These are phyloP conservation scores for Pongo pygmaeus DNA, from an alignment of 2,113 vertebrate genomes.

Conservation along the genomic window DNA sequence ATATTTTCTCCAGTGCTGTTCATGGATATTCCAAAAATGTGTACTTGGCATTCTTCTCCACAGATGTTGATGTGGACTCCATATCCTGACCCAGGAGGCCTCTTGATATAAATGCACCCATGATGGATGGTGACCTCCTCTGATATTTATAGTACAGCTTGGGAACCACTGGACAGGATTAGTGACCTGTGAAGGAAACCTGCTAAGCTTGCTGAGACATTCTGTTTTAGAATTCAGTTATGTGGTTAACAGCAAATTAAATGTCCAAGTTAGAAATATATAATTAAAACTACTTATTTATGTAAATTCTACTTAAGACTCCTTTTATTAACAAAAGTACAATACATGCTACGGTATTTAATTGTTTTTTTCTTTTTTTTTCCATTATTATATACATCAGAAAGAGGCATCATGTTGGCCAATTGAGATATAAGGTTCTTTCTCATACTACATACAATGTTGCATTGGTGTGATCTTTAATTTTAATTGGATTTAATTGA, in stretches of 20 bases:
- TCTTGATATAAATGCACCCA: background rate
- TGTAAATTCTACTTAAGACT: background rate
- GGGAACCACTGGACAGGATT: background rate
- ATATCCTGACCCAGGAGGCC: background rate
- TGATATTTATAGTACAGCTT: slow-evolving; percentile 48
- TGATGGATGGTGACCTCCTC: slow-evolving; percentile 57
- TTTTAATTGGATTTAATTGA: background rate
- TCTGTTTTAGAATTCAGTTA: slow-evolving; percentile 44
- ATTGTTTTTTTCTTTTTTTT: background rate
- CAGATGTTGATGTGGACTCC: slow-evolving; percentile 40
- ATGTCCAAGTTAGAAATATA: background rate
- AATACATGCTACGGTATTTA: background rate
- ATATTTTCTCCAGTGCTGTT: background rate
- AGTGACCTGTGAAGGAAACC: slow-evolving; percentile 63
- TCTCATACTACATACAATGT: background rate
- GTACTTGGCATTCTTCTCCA: slow-evolving; percentile 26
- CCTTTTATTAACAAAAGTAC: background rate
- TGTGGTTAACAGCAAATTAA: slow-evolving; percentile 18
- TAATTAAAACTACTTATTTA: background rate
- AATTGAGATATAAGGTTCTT: background rate
- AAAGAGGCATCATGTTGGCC: background rate
- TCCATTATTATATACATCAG: background rate
- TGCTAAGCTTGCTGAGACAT: background rate
- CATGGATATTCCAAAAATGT: slow-evolving; percentile 23
- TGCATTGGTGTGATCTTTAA: background rate